Base-by-base conservation (phyloP, 37 sponge, comb jelly and placozoan species). In the Axinella damicornis region DNA sequence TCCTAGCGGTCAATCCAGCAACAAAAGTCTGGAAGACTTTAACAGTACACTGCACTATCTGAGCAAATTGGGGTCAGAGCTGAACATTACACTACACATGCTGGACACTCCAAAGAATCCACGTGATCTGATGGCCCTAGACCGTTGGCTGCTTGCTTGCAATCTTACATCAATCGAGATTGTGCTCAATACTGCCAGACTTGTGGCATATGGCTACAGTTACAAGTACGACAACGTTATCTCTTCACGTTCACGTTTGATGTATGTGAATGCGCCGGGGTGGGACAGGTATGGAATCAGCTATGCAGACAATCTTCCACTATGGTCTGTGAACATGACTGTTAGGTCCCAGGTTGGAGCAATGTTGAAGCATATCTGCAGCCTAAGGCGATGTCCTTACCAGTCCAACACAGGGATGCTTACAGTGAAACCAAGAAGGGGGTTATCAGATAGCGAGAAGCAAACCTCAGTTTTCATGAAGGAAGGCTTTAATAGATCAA, bases 31-130 rank as follows among this genome's bases (percentile, higher is more conserved):
- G 19, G 27, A 41, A 37, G 74, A 80, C 57, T 87, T 87, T 68
- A 87, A 80, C 68, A 31, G 65, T 9, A 80, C 87, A 2, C 65
- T 87, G 25, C 81, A 74, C 38, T 54, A 35, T 33, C 62, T 87
- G 13, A 36, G 18, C 16, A 64, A 80, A 17, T 34, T 73, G 12
- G 87, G 66, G 6, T 52, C 54, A 52, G 41, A 30, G 2, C 38
- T 65, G 9, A 61, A 72, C 34, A 87, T 87, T 53, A 87, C 63
- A 24, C 53, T 87, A 11, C 87, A 87, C 81, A 80, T 87, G 74
- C 33, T 56, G 28, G 87, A 87, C 53, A 59, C 81, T 32, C 40
- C 37, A 18, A 87, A 87, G 39, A 87, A 87, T 31, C 87, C 80
- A 11, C 64, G 53, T 53, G 65, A 33, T 15, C 37, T 76, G 64